Percentiles rank a stretch among this genome's conserved stretches.
These are phyloP conservation scores for Rhorus exstirpatorius DNA, from an alignment of 2,888 invertebrate species.

Conservation along the genomic window DNA sequence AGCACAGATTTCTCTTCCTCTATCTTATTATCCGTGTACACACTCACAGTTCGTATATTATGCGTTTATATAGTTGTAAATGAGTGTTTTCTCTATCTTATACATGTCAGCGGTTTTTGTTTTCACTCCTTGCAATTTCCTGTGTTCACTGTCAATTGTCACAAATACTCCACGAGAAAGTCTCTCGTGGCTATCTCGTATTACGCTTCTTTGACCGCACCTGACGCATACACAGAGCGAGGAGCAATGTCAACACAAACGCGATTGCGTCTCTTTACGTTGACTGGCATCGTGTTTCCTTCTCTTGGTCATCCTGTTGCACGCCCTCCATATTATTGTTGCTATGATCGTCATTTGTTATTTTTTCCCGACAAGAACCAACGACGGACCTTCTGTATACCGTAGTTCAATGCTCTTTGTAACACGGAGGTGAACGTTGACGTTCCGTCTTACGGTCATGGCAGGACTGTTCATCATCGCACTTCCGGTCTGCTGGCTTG, in stretches of 20 bases:
- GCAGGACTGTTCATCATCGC: slow-evolving; percentile 26
- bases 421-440: slow-evolving; percentile 73
- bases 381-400: background rate
- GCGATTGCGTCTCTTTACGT: no score
- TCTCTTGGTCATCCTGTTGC: no score
- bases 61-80: background rate
- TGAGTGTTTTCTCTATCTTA: slow-evolving; percentile 9
- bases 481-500: slow-evolving; percentile 77
- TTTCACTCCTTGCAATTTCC: slow-evolving; percentile 30
- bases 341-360: no score
- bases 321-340: no score
- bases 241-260: no score
- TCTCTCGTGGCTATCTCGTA: slow-evolving; percentile 27
- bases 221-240: no score
- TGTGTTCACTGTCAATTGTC: slow-evolving; percentile 25
- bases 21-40: slow-evolving; percentile 34
- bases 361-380: no score
- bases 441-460: background rate
- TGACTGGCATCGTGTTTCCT: no score
- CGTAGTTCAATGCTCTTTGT: slow-evolving; percentile 75
- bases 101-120: background rate
- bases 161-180: slow-evolving; percentile 13
- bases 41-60: background rate
- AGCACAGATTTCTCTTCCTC: slow-evolving; percentile 48
- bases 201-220: background rate